Evolutionary conservation across 2,113 vertebrate species (phyloP), one percentile per base, ranked within the genome.

Genomic region (Perccottus glenii): DNA sequence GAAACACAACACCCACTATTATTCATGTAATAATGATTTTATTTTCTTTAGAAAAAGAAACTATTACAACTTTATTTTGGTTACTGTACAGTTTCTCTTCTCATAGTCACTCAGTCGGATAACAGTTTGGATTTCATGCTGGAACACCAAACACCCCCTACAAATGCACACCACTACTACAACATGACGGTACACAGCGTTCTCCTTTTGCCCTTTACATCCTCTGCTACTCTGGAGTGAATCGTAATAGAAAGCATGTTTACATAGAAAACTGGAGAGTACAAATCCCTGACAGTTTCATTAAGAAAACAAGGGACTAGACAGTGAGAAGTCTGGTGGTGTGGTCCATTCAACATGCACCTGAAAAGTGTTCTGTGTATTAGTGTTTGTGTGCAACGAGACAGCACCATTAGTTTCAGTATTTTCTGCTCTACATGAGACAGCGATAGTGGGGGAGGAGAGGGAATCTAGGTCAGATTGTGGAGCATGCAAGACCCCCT

Each of bases 11-110:
- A n/a, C 19, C 19, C 19, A 27, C 19, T 27, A 27, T 27, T 27
- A 61, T 75, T 87, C 69, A 82, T 61, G 85, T 85, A 73, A 90
- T 80, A 85, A 81, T 70, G 49, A 76, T 77, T 89, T 89, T 88
- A 83, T 89, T 91, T 89, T 88, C 77, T 82, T 85, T 89, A 88
- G 77, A 89, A 91, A 91, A 90, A 89, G 75, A 90, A 89, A 88
- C 86, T 88, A 87, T 91, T 65, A 90, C 89, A 90, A 90, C 84
- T 89, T 89, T 75, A 86, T 89, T 27, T 90, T 89, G 84, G 78
- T 90, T 89, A 88, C 87, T 90, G 86, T 89, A 91, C 85, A 90
- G 77, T 88, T 86, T 85, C 88, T 88, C 82, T 88, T 85, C 75
- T 82, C 77, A 50, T 85, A 60, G 78, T 87, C 83, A 83, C 81